Conservation (phyloP, 2,797 vertebrate species). For the Varecia variegata region DNA sequence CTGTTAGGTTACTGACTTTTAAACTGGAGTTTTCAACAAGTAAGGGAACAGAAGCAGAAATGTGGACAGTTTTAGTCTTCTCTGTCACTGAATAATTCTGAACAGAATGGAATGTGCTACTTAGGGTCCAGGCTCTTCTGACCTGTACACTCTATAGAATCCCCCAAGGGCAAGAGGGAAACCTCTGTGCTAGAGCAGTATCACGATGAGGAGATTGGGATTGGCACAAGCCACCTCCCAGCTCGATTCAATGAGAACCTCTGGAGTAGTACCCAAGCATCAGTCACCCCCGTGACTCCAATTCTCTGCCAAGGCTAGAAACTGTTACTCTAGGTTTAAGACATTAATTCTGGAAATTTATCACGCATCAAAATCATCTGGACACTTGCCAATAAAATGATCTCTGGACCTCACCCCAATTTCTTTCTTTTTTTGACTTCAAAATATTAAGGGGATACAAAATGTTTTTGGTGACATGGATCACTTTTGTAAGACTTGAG, state of each 20-base stretch:
- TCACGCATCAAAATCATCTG: background rate
- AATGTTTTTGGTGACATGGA: background rate
- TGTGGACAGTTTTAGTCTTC: background rate
- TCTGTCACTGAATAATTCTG: background rate
- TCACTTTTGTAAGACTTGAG: background rate
- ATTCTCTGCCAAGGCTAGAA: background rate
- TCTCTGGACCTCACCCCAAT: background rate
- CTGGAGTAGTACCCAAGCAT: background rate
- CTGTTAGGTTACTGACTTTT: background rate
- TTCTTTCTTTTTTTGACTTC: background rate
- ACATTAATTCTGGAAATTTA: background rate
- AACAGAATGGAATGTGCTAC: background rate
- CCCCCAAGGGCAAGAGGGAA: background rate
- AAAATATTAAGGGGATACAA: background rate
- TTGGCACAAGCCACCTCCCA: background rate
- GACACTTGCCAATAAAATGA: background rate
- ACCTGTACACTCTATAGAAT: background rate
- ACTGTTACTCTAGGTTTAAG: background rate
- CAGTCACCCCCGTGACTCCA: background rate
- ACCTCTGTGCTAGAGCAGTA: background rate
- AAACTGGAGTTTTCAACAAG: background rate
- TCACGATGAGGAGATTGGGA: background rate
- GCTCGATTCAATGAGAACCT: background rate
- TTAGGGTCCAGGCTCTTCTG: background rate
- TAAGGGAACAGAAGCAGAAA: background rate